Percentiles rank a stretch among this genome's conserved stretches.
These are phyloP conservation scores for Enteromius argenteus DNA, from an alignment of 2,797 vertebrate genomes.

Conservation along the genomic window DNA sequence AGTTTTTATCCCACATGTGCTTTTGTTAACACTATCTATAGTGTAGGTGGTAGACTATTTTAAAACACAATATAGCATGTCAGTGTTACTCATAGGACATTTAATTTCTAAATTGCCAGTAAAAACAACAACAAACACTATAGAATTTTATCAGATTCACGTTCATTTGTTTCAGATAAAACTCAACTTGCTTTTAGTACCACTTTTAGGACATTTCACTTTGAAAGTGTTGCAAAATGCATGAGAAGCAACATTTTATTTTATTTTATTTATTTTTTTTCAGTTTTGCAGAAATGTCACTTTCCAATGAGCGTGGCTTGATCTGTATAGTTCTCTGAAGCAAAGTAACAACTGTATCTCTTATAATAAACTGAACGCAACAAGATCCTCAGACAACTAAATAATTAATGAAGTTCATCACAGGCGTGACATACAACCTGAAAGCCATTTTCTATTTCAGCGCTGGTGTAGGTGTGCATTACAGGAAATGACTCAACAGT, in stretches of 20 bases:
- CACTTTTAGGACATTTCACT: background rate
- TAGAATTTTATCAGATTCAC: background rate
- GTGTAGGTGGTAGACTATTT: background rate
- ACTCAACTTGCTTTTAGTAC: background rate
- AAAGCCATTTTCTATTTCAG: background rate
- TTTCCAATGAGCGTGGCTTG: background rate
- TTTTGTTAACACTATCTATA: background rate
- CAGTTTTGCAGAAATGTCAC: background rate
- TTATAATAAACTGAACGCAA: background rate
- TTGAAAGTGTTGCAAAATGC: background rate
- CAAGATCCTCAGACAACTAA: background rate
- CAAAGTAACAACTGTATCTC: background rate
- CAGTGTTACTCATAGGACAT: too few relatives aligned
- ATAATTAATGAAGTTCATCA: constrained; percentile 23
- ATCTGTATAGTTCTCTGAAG: constrained; percentile 13
- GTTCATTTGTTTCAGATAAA: background rate
- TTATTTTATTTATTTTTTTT: too few relatives aligned
- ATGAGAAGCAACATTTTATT: background rate
- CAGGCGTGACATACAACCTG: constrained; percentile 4
- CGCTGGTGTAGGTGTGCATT: background rate
- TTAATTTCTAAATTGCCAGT: background rate
- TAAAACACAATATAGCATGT: background rate
- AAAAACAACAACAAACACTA: background rate
- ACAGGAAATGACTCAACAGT: background rate
- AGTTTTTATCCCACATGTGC: background rate